A percentile compares a stretch with the other conserved stretches of the same genome.
Evolutionary conservation across 2,888 invertebrate species (phyloP).

Genomic region (Resseliella maxima): DNA sequence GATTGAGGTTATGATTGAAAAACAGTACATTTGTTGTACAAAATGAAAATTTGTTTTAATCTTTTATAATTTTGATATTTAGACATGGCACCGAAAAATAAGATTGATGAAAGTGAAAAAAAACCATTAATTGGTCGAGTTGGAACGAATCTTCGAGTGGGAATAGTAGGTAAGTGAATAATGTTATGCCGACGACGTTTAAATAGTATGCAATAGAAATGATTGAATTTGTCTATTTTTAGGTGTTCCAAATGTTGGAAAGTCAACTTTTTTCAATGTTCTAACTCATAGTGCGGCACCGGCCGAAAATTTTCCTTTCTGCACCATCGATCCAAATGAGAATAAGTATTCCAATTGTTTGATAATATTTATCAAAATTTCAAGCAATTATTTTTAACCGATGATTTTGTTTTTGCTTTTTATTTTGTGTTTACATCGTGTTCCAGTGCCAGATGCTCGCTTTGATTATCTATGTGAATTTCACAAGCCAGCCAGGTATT

Average conservation of each 20-base stretch:
- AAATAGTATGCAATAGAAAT: too few relatives aligned
- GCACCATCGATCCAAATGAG: conserved; percentile 99
- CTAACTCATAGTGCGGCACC: conserved; percentile 96
- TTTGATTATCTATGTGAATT: conserved; percentile 89
- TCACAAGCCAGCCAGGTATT: conserved; percentile 93
- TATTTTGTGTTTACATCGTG: conserved; percentile 13
- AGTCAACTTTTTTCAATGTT: conserved; percentile 99
- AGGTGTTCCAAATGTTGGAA: conserved; percentile 94
- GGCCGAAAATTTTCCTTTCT: conserved; percentile 99
- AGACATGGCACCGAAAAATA: conserved; percentile 81
- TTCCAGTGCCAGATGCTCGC: conserved; percentile 1
- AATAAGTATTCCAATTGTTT: conserved; percentile 87
- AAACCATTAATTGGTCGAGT: conserved; percentile 94
- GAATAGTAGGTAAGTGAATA: conserved; percentile 84
- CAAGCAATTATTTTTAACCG: background rate
- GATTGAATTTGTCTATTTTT: background rate
- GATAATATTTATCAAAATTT: too few relatives aligned
- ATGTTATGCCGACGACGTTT: too few relatives aligned
- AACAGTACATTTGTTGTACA: conserved; percentile 13
- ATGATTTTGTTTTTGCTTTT: background rate
- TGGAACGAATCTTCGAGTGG: conserved; percentile 95
- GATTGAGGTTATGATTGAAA: conserved; percentile 18
- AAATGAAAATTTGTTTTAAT: conserved; percentile 56
- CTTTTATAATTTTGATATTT: conserved; percentile 63
- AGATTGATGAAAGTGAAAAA: conserved; percentile 88